These are phyloP conservation scores for Panopea generosa DNA, from an alignment of 2,888 invertebrate genomes.

Conservation along the genomic window DNA sequence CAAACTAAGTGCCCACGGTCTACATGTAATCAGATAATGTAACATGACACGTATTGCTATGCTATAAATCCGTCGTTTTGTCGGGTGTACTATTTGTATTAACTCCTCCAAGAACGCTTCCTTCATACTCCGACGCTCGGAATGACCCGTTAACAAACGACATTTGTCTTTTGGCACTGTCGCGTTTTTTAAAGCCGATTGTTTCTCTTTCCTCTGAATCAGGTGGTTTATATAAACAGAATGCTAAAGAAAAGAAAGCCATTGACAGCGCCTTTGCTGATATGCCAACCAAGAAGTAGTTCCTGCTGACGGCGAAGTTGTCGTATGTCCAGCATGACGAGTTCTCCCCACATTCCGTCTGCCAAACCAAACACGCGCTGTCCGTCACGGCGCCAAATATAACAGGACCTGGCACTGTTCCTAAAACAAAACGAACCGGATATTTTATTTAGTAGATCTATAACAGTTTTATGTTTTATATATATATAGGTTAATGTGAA, in stretches of 20 bases:
- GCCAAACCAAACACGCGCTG: constrained; percentile 67
- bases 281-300: constrained; percentile 69
- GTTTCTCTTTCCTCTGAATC: constrained; percentile 2
- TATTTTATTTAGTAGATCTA: too few species aligned
- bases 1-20: too few species aligned
- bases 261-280: constrained; percentile 55
- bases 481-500: too few species aligned
- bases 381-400: constrained; percentile 71
- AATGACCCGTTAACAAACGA: constrained; percentile 59
- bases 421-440: too few species aligned
- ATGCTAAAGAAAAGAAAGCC: constrained; percentile 63
- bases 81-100: background rate
- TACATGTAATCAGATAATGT: too few species aligned
- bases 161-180: constrained; percentile 50
- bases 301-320: constrained; percentile 61
- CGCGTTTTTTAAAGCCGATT: constrained; percentile 9
- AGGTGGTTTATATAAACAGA: constrained; percentile 65
- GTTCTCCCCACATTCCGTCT: constrained; percentile 64
- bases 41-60: too few species aligned
- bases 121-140: constrained; percentile 50
- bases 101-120: constrained; percentile 23
- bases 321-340: constrained; percentile 71
- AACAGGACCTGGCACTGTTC: constrained; percentile 69
- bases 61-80: too few species aligned
- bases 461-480: too few species aligned